Conservation (phyloP, 2,888 invertebrate genomes). For the Kuschelorhynchus macadamiae region DNA sequence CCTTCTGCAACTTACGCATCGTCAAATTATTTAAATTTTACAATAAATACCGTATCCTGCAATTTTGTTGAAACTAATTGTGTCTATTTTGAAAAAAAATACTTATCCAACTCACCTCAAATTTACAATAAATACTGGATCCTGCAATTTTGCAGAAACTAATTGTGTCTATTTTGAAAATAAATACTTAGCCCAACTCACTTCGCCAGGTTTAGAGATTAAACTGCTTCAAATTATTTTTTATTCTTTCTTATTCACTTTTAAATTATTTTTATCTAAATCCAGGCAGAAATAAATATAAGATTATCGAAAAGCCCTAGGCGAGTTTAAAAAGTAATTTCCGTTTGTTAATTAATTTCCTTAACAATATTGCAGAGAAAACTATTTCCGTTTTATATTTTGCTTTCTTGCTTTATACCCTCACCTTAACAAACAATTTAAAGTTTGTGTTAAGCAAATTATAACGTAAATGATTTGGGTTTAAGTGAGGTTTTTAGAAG, state of each 20-base stretch:
- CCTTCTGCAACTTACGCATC: constrained; percentile 9
- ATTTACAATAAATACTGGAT: too few species aligned
- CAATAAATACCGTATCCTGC: constrained; percentile 11
- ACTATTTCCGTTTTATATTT: constrained; percentile 11
- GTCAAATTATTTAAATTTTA: constrained; percentile 22
- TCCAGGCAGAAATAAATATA: constrained; percentile 7
- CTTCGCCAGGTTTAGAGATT: constrained; percentile 6
- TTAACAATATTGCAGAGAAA: constrained; percentile 18
- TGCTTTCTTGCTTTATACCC: constrained; percentile 24
- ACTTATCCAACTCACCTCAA: constrained; percentile 6
- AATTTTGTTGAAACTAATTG: constrained; percentile 15
- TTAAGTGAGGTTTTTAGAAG: too few species aligned
- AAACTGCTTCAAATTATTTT: not conserved
- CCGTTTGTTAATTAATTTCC: constrained; percentile 43
- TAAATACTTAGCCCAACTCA: constrained; percentile 6
- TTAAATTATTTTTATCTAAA: constrained; percentile 16
- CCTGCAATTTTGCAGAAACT: constrained; percentile 17
- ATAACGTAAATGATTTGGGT: too few species aligned
- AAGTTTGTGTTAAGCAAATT: not conserved
- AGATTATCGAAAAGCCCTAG: constrained; percentile 8
- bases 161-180: constrained; percentile 7
- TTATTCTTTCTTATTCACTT: not conserved
- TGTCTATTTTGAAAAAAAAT: not conserved
- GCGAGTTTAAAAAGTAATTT: constrained; percentile 41
- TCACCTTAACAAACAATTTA: constrained; percentile 16